Percentiles rank a stretch among this genome's conserved stretches.
Evolutionary conservation across 1,140 invertebrate genomes (phyloP).

Genomic region (Diachasmimorpha longicaudata): DNA sequence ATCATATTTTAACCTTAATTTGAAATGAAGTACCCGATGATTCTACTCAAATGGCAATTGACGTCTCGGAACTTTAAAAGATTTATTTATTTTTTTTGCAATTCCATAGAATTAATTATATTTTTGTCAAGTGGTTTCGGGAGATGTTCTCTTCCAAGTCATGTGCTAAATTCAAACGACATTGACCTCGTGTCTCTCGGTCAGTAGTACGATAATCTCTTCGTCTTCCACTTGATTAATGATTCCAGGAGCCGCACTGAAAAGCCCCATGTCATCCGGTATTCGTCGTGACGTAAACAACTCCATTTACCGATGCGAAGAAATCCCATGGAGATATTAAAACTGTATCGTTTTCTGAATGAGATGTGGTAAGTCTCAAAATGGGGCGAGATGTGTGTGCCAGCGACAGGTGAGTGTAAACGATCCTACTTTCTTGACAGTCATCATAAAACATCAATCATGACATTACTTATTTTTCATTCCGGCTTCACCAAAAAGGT

Average conservation of each 20-base stretch:
- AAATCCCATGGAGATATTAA: not conserved
- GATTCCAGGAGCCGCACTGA: constrained; percentile 39
- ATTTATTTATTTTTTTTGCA: too few species aligned
- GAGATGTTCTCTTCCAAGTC: not conserved
- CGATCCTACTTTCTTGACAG: too few species aligned
- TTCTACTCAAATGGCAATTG: too few species aligned
- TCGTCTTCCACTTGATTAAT: constrained; percentile 49
- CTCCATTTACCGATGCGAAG: constrained; percentile 35
- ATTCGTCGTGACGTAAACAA: constrained; percentile 39
- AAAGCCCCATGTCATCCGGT: constrained; percentile 50
- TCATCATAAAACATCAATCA: too few species aligned
- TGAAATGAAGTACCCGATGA: too few species aligned
- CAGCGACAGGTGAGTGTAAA: constrained; percentile 25
- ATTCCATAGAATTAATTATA: too few species aligned
- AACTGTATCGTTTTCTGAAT: constrained; percentile 2
- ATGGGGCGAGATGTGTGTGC: constrained; percentile 20
- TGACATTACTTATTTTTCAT: too few species aligned
- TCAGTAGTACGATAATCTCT: constrained; percentile 2
- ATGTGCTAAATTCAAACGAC: not conserved
- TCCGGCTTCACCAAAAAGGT: too few species aligned
- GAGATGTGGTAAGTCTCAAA: not conserved
- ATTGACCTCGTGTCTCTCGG: not conserved
- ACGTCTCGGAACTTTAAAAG: too few species aligned
- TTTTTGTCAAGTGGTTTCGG: too few species aligned
- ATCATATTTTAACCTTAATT: too few species aligned